Base-by-base conservation (phyloP, 1,140 invertebrate species). In the Drosophila subobscura region DNA sequence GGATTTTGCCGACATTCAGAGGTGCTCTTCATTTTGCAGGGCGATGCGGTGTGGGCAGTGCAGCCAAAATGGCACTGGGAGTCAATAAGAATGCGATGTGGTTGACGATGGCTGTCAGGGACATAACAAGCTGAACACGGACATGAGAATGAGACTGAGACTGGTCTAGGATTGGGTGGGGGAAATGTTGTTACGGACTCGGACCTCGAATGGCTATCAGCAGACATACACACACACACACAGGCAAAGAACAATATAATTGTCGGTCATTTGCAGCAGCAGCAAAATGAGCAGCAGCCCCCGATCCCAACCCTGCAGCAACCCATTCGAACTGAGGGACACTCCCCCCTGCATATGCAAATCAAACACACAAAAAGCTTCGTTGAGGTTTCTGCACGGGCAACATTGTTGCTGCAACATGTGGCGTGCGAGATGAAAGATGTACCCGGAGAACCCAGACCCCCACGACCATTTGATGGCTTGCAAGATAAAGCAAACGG, bases 221-320 rank as follows among this genome's bases (percentile, higher is more conserved):
- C 72, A 42, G 14, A 68, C 40, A 33, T 49, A 67, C 44, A 73
- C 72, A 49, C 68, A 44, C 27, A 8, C 45, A 33, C 29, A 42
- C 8, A 10, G 52, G 49, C 40, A 52, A 52, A 53, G 54, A 76
- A 78, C 77, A 79, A 83, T 71, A 90, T 90, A 90, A 90, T 90
- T 90, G 86, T 80, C 65, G 86, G 80, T 89, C 86, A 90, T 90
- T 90, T 90, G 78, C 80, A 77, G 85, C 72, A 89, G 78, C 80
- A 77, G 79, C 79, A 77, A 79, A 84, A 77, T 71, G 85, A 75
- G 68, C 85, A 79, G 63, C 53, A 47, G 20, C 40, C 33, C 41
- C 29, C 45, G 37, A 20, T 50, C n/a, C 10, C 40, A 5, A 4
- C 5, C n/a, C 42, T 20, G 16, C 7, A 16, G 5, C 12, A 41